Evolutionary conservation across 2,888 invertebrate genomes (phyloP), one percentile per base, ranked within the genome.

Genomic region (Dascillus cervinus): DNA sequence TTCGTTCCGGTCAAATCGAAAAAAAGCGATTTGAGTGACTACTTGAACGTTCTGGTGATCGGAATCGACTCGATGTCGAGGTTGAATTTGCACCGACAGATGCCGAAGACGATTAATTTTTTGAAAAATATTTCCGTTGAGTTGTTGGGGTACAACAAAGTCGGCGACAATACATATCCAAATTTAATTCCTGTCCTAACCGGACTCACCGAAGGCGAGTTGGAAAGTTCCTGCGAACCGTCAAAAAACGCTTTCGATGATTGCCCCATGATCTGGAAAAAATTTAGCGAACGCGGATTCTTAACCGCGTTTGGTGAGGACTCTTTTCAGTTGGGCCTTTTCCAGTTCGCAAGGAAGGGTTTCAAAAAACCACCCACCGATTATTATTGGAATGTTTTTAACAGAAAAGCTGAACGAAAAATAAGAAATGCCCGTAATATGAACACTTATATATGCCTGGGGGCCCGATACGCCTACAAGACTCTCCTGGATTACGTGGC

Each of bases 121-220:
- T 65, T 89, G 29, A 61, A 73, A 9, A 39, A 56, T 25, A 65
- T 84, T 37, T 71, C 72, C 8, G 71, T 86, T 28, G 89, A 89
- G 56, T 70, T 95, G 56, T 62, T 82, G 44, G 95, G 94, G 3
- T 92, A 89, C 62, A 91, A 87, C 57, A 95, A 94, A 71, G 84
- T 95, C 4, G 95, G 80, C 2, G 94, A 94, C 61, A 95, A 94
- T 60, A 94, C 94, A 0, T 92, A 86, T 58, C 90, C 91, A 1
- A 95, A 95, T 61, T 60, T 95, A 36, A 75, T 85, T 4, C 85
- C 94, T 0, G 72, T 88, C 39, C 65, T 92, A 6, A 76, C 79
- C 2, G 92, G 92, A 0, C 57, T 79, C 22, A 73, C 71, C 22
- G 76, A 76, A 13, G 66, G 67, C 1, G 83, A 88, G 50, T 58